Percentiles rank a stretch among this genome's conserved stretches.
phyloP scores from a whole-genome alignment of 2,888 invertebrate species.

The Agapostemon virescens region DNA sequence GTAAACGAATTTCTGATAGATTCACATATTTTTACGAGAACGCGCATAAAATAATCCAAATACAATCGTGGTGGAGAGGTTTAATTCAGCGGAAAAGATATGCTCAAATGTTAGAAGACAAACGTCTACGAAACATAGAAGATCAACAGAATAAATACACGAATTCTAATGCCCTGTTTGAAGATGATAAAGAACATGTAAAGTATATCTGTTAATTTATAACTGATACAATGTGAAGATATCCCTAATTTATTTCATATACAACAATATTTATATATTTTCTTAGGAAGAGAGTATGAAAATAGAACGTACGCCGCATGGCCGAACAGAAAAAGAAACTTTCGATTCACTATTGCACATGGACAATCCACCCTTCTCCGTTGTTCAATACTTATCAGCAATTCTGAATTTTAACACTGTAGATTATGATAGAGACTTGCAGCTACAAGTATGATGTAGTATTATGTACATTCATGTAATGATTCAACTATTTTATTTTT shows the following conservation, averaged over 20 bases:
- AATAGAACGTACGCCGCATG: constrained; percentile 87
- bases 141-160: constrained; percentile 18
- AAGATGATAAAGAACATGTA: constrained; percentile 82
- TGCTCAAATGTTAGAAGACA: constrained; percentile 79
- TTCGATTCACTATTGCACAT: constrained; percentile 84
- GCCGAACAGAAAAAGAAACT: constrained; percentile 84
- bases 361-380: constrained; percentile 83
- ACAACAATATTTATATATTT: constrained; percentile 1
- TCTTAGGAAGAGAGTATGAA: constrained; percentile 83
- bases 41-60: constrained; percentile 80
- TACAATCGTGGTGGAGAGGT: constrained; percentile 86
- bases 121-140: constrained; percentile 80
- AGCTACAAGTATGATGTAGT: constrained; percentile 81
- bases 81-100: constrained; percentile 81
- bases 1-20: constrained; percentile 81
- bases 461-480: neutral
- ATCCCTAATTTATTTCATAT: neutral
- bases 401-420: constrained; percentile 86
- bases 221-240: neutral
- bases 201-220: constrained; percentile 23
- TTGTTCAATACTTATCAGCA: constrained; percentile 86
- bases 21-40: constrained; percentile 80
- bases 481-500: neutral
- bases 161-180: constrained; percentile 55
- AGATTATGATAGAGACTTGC: constrained; percentile 87